These are phyloP conservation scores for Epizoanthus stellaris DNA, from an alignment of 92 coral and sea anemone genomes.

Conservation along the genomic window DNA sequence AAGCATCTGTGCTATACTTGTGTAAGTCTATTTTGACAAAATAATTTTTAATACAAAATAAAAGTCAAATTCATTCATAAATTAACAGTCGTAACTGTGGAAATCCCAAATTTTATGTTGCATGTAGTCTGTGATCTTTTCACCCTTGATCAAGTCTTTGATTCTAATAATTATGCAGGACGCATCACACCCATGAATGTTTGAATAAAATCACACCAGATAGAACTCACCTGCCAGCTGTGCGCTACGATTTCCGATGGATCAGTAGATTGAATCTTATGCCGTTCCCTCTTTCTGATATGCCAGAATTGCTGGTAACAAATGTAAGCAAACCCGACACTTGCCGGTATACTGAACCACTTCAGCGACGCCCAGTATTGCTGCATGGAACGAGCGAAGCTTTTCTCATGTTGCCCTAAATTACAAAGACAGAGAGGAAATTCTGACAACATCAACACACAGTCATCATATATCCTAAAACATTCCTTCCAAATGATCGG, in stretches of 20 bases:
- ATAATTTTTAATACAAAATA: too few relatives aligned
- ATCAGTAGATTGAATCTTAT: constrained; percentile 60
- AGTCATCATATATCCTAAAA: constrained; percentile 8
- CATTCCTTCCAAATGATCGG: constrained; percentile 13
- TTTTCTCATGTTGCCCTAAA: constrained; percentile 12
- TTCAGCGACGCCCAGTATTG: constrained; percentile 73
- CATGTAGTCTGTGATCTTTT: background rate
- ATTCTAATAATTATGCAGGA: background rate
- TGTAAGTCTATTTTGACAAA: too few relatives aligned
- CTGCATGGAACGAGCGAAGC: constrained; percentile 21
- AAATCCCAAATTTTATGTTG: too few relatives aligned
- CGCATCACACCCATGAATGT: constrained; percentile 38
- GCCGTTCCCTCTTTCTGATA: constrained; percentile 77
- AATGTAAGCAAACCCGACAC: constrained; percentile 95
- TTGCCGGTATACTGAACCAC: constrained; percentile 98
- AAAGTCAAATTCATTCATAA: too few relatives aligned
- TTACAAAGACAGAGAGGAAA: constrained; percentile 5
- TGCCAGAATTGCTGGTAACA: constrained; percentile 92
- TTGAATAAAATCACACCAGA: background rate
- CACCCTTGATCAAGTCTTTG: background rate
- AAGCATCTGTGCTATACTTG: too few relatives aligned
- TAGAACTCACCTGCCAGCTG: constrained; percentile 81
- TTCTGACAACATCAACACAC: background rate
- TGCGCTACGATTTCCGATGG: constrained; percentile 54
- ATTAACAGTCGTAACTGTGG: too few relatives aligned